Percentiles rank a stretch among this genome's conserved stretches.
These are phyloP conservation scores for Podabrus alpinus DNA, from an alignment of 2,888 invertebrate genomes.

Conservation along the genomic window DNA sequence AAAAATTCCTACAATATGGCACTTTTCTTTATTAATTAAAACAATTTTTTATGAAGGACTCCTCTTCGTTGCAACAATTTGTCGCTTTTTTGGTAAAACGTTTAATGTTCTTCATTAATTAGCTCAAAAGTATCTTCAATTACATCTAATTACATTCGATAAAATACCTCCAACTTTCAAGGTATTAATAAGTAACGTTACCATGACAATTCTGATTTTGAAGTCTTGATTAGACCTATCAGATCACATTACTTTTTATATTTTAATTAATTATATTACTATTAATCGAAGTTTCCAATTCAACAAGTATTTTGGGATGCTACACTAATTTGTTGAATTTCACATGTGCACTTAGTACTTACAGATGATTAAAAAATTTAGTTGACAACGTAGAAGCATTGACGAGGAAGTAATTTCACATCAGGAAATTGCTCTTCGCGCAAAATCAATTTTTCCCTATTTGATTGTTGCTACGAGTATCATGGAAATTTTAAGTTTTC, in stretches of 20 bases:
- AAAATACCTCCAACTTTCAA: background rate
- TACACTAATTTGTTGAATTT: background rate
- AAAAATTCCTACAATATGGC: slow-evolving; percentile 3
- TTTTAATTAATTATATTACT: background rate
- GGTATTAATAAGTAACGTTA: background rate
- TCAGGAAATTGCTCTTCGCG: background rate
- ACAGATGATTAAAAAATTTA: background rate
- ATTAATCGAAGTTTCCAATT: background rate
- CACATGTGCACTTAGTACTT: background rate
- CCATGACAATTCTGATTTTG: background rate
- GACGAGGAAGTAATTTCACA: no score
- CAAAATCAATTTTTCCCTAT: background rate
- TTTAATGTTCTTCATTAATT: background rate
- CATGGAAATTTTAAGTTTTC: background rate
- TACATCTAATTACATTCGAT: background rate
- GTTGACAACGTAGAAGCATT: background rate
- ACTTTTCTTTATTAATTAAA: background rate
- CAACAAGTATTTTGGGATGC: background rate
- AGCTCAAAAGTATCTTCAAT: no score
- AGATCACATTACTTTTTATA: background rate
- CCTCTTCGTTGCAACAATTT: background rate
- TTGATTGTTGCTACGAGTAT: background rate
- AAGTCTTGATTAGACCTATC: background rate
- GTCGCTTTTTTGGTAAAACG: background rate
- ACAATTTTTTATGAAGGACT: background rate